Evolutionary conservation across 2,888 invertebrate genomes (phyloP), one percentile per base, ranked within the genome.

Genomic region (Tetragnatha montana): DNA sequence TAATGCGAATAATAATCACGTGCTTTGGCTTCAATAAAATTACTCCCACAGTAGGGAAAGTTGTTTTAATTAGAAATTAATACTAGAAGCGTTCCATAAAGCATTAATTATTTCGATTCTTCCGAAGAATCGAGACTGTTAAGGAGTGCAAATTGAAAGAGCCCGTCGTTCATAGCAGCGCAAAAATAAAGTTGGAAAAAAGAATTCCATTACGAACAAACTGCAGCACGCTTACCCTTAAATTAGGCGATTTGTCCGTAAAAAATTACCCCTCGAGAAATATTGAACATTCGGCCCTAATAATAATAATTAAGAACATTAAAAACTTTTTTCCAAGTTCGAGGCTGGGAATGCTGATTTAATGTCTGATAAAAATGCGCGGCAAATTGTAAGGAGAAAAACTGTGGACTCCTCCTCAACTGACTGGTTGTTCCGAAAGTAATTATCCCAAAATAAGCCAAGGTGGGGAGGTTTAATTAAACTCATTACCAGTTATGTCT

Each of bases 231-330:
- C 74, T 87, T 70, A 75, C 22, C 76, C 76, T 76, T 84, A 84
- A 84, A 84, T 84, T 85, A 79, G 78, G 79, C 78, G 85, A 85
- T 85, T 85, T 85, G 60, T 79, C 70, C 71, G 78, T 51, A 70
- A 76, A 84, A 84, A 85, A 80, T 71, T 69, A 70, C 19, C 35
- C 60, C 51, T 50, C 75, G 75, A 76, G 84, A 84, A 84, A 84
- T 79, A 79, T 79, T 78, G 71, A 79, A 50, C 79, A 71, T 85
- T 78, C 74, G 73, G 78, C 83, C 79, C 88, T 83, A 88, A 88
- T 89, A 89, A 89, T 89, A 89, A 89, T 89, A 89, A 89, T 89
- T 89, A 89, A 89, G 88, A 89, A 84, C 88, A 89, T 89, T 89
- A 89, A 80, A 22, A 84, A 84, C 80, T 81, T 84, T 89, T 89